Conservation (phyloP, 2,888 invertebrate species). For the Cantharis nigra region DNA sequence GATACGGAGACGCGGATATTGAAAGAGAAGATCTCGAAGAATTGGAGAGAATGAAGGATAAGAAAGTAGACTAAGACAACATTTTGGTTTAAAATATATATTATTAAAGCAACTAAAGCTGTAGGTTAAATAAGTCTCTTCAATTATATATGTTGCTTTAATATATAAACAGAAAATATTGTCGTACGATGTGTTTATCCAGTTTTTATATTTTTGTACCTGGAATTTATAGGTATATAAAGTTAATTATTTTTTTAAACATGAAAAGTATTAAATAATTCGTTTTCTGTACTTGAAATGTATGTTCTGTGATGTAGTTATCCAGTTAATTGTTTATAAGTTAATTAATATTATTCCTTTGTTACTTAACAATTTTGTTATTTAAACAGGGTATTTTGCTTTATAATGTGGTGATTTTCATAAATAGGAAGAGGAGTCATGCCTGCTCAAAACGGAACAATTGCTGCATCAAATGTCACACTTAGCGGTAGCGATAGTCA, state of each 20-base stretch:
- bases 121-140: background rate
- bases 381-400: background rate
- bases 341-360: background rate
- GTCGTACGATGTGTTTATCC: background rate
- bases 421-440: background rate
- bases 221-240: background rate
- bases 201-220: constrained; percentile 6
- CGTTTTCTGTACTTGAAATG: constrained; percentile 10
- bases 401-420: background rate
- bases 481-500: background rate
- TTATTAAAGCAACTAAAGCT: background rate
- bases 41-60: constrained; percentile 59
- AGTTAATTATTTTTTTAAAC: background rate
- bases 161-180: background rate
- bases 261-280: background rate
- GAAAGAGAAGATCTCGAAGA: constrained; percentile 61
- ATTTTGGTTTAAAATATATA: background rate
- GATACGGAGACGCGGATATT: constrained; percentile 67
- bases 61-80: constrained; percentile 31
- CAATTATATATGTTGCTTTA: background rate
- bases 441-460: background rate
- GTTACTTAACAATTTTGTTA: background rate
- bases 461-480: background rate
- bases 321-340: background rate
- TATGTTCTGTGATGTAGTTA: constrained; percentile 15